Conservation (phyloP, 1,140 invertebrate genomes). For the Diorhabda carinulata region DNA sequence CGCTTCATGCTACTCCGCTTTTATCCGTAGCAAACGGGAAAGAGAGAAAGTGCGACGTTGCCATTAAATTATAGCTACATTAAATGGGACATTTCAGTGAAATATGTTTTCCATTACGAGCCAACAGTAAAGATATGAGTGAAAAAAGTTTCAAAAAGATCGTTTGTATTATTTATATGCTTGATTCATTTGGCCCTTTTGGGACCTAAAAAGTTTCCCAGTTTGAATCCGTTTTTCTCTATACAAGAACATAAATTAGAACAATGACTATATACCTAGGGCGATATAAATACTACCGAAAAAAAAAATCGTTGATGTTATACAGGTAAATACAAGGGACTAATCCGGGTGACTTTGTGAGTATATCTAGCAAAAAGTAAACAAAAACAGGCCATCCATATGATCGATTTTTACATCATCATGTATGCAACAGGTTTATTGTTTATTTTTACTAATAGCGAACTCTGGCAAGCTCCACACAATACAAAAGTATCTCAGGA, state of each 20-base stretch:
- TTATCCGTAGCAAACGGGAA: not conserved
- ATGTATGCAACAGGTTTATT: too few species aligned
- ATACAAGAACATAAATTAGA: conserved; percentile 3
- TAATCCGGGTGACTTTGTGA: too few species aligned
- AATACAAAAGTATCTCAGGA: too few species aligned
- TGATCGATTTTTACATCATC: too few species aligned
- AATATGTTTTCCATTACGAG: conserved; percentile 43
- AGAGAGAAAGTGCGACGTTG: conserved; percentile 25
- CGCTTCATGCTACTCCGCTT: not conserved
- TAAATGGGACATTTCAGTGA: conserved; percentile 41
- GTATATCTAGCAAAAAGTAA: too few species aligned
- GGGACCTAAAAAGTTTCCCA: conserved; percentile 36
- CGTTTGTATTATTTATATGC: conserved; percentile 39
- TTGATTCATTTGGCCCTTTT: conserved; percentile 37
- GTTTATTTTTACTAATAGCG: too few species aligned
- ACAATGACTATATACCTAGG: not conserved
- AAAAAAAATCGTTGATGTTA: too few species aligned
- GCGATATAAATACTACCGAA: too few species aligned
- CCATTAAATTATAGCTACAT: conserved; percentile 31
- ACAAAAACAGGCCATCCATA: too few species aligned
- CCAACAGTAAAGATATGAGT: conserved; percentile 43
- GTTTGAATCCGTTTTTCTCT: conserved; percentile 29
- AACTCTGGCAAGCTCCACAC: too few species aligned
- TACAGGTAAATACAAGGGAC: too few species aligned
- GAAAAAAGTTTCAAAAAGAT: conserved; percentile 40